Evolutionary conservation across 2,113 vertebrate genomes (phyloP).

Genomic region (Cololabis saira): DNA sequence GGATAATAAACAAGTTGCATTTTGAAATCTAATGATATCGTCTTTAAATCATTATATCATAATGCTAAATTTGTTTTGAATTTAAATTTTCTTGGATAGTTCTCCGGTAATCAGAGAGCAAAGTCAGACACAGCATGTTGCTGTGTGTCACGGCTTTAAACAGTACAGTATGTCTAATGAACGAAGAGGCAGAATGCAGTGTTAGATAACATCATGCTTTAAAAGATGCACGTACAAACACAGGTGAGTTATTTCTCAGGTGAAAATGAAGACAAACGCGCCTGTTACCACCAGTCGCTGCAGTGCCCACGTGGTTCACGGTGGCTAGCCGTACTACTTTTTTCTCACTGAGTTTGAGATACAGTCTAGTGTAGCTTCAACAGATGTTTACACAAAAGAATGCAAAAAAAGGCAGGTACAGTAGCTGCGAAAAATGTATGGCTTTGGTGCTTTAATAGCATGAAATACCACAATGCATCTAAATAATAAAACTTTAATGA

Average conservation of each 20-base stretch:
- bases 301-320: slow-evolving; percentile 6
- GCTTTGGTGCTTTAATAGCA: too few species aligned
- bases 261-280: slow-evolving; percentile 1
- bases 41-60: not conserved
- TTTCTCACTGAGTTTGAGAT: not conserved
- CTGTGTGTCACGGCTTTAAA: not conserved
- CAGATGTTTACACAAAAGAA: too few species aligned
- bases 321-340: slow-evolving; percentile 4
- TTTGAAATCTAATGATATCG: too few species aligned
- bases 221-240: slow-evolving; percentile 26
- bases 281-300: slow-evolving; percentile 30
- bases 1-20: too few species aligned
- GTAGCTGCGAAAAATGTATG: too few species aligned
- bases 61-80: too few species aligned
- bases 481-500: too few species aligned
- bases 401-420: too few species aligned
- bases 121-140: not conserved
- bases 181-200: slow-evolving; percentile 25
- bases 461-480: too few species aligned
- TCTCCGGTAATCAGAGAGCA: not conserved
- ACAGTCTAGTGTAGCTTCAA: not conserved
- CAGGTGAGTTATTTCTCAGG: slow-evolving; percentile 14
- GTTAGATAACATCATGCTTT: slow-evolving; percentile 32
- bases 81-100: slow-evolving; percentile 29
- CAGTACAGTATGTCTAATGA: not conserved